Evolutionary conservation across 2,888 invertebrate genomes (phyloP), one percentile per base, ranked within the genome.

Genomic region (Chrysina gloriosa): DNA sequence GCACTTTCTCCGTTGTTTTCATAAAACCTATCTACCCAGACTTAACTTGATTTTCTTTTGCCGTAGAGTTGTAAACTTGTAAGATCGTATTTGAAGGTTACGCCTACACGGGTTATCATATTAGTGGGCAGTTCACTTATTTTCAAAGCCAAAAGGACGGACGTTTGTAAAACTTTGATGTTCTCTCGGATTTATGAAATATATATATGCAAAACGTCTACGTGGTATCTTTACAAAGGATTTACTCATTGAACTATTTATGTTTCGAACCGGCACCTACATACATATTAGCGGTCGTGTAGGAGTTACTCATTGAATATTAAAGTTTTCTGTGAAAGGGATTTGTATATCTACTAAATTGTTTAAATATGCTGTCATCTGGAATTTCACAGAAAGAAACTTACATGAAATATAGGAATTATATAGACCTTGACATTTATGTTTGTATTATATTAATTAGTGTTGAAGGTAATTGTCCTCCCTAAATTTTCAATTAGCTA

Each of bases 131-230:
- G 52, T 31, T 52, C 52, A 31, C 19, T 52, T 52, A 52, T 29
- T 52, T 31, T 52, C 7, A 19, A 52, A 31, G 9, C 52, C 19
- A 52, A 7, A 52, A 16, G 19, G 47, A 47, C 47, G 9, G 16
- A 52, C 16, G 31, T 52, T 31, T 31, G 16, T 31, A 14, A 31
- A 52, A 52, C 52, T 52, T 52, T 52, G 52, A 52, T 52, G 52
- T 52, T 21, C 31, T 31, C 6, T 52, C 52, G 52, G 52, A 31
- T 31, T 52, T 31, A 52, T 31, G 31, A 52, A 29, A 31, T 50
- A 52, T 52, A 16, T 52, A 16, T 31, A 31, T 52, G 9, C 31
- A 21, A 31, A n/a, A 21, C 31, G 31, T 29, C 14, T 52, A 52
- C 34, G 52, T 14, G 19, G n/a, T 11, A 3, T 23, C 16, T n/a